A percentile compares a stretch with the other conserved stretches of the same genome.
Evolutionary conservation across 2,888 invertebrate genomes (phyloP).

Genomic region (Cepaea hortensis): DNA sequence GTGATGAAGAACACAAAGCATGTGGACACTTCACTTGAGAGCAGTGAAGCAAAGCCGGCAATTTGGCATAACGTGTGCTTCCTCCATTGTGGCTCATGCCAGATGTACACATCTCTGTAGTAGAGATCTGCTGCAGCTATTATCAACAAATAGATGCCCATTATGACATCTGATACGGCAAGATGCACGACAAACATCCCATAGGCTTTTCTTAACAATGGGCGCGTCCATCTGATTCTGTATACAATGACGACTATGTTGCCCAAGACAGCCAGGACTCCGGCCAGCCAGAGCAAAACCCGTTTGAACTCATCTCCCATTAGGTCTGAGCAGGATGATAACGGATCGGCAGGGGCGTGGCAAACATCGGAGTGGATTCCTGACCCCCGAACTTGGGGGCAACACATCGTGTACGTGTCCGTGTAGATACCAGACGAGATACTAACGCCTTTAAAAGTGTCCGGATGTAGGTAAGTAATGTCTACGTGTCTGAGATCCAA

Average conservation of each 20-base stretch:
- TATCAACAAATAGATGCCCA: constrained; percentile 22
- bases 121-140: constrained; percentile 17
- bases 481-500: not conserved
- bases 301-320: constrained; percentile 9
- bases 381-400: constrained; percentile 17
- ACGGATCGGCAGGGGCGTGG: constrained; percentile 6
- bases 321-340: constrained; percentile 21
- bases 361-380: constrained; percentile 17
- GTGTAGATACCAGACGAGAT: constrained; percentile 7
- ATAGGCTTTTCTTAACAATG: constrained; percentile 12
- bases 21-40: constrained; percentile 6
- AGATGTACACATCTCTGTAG: constrained; percentile 7
- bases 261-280: not conserved
- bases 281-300: constrained; percentile 10
- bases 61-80: not conserved
- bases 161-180: constrained; percentile 24
- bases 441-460: constrained; percentile 4
- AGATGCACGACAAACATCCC: constrained; percentile 28
- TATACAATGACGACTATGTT: constrained; percentile 24
- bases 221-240: not conserved
- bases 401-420: constrained; percentile 17
- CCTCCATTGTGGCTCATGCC: constrained; percentile 15
- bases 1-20: constrained; percentile 28
- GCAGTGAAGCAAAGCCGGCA: not conserved
- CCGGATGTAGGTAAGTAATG: constrained; percentile 1